Evolutionary conservation across 2,113 vertebrate species (phyloP).

Genomic region (Brachypteracias leptosomus): DNA sequence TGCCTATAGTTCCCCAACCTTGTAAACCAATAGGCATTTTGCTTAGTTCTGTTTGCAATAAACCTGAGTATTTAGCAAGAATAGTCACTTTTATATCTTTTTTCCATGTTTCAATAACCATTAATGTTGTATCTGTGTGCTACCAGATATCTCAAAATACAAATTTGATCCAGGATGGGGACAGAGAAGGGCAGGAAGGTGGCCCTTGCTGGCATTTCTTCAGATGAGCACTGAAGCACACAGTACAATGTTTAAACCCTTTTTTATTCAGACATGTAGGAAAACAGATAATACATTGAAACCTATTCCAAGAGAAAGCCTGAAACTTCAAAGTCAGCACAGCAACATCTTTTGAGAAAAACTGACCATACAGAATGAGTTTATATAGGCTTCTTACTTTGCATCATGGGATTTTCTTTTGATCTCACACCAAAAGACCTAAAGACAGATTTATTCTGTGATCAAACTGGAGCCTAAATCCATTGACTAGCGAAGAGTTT

Average conservation of each 20-base stretch:
- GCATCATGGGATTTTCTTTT: slow-evolving; percentile 32
- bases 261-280: slow-evolving; percentile 1
- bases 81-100: neutral
- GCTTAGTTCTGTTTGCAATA: neutral
- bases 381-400: slow-evolving; percentile 2
- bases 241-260: neutral
- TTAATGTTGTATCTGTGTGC: neutral
- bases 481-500: neutral
- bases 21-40: neutral
- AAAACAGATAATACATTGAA: slow-evolving; percentile 11
- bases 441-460: neutral
- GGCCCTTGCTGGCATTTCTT: neutral
- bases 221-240: neutral
- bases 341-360: slow-evolving; percentile 11
- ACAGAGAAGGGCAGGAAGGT: neutral
- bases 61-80: neutral
- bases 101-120: neutral
- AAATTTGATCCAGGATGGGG: neutral
- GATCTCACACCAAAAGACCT: neutral
- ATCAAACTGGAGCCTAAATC: neutral
- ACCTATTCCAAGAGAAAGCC: neutral
- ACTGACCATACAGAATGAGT: neutral
- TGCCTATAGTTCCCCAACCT: neutral
- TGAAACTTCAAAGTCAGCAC: slow-evolving; percentile 2
- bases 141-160: neutral